Conservation (phyloP, 2,888 invertebrate genomes). For the Acanthacorydalis orientalis region DNA sequence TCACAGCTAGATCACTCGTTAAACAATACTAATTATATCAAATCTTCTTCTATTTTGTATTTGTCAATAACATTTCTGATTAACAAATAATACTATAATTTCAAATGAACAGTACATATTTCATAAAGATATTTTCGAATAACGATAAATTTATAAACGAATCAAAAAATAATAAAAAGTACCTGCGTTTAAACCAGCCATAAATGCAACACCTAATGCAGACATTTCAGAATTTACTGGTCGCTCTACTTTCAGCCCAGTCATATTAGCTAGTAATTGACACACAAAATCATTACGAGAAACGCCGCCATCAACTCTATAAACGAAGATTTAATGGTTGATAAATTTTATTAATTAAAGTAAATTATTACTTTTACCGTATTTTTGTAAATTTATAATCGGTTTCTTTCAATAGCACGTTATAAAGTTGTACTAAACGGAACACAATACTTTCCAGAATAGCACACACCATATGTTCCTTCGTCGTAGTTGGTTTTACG, state of each 20-base stretch:
- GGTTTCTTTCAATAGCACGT: constrained; percentile 55
- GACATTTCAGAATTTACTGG: constrained; percentile 63
- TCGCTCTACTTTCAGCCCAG: constrained; percentile 57
- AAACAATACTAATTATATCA: too few species aligned
- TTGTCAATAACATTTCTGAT: too few species aligned
- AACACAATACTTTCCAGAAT: constrained; percentile 76
- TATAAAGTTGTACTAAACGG: constrained; percentile 59
- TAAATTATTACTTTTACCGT: constrained; percentile 28
- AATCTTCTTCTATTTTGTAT: too few species aligned
- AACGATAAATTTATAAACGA: neutral
- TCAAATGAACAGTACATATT: too few species aligned
- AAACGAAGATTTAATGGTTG: constrained; percentile 15
- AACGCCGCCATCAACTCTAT: constrained; percentile 92
- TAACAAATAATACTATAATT: too few species aligned
- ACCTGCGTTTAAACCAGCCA: constrained; percentile 71
- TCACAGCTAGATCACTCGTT: too few species aligned
- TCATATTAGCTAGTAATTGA: constrained; percentile 73
- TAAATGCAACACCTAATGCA: constrained; percentile 67
- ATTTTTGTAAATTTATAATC: constrained; percentile 37
- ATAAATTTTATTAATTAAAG: neutral
- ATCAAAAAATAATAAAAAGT: constrained; percentile 7
- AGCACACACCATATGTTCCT: constrained; percentile 65
- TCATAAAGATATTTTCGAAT: too few species aligned
- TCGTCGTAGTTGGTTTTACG: constrained; percentile 51
- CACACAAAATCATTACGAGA: constrained; percentile 82